These are phyloP conservation scores for Nycticorax nycticorax DNA, from an alignment of 2,113 vertebrate genomes.

Conservation along the genomic window DNA sequence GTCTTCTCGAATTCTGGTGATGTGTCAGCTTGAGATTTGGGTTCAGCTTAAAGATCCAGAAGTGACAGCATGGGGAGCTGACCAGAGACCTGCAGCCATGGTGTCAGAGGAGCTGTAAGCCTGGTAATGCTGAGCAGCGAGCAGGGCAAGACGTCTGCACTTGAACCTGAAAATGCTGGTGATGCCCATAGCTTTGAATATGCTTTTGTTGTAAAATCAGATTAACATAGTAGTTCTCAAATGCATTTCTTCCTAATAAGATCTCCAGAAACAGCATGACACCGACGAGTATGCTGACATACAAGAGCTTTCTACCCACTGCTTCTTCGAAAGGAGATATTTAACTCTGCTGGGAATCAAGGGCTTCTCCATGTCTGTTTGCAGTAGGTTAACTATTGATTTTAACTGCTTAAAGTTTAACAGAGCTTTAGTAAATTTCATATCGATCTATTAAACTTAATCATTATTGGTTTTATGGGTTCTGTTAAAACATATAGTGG, in stretches of 20 bases:
- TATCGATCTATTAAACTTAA: slow-evolving; percentile 17
- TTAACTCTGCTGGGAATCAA: background rate
- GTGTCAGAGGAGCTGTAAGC: rapidly evolving
- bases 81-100: background rate
- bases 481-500: background rate
- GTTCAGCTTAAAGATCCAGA: background rate
- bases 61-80: rapidly evolving
- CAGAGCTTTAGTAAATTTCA: slow-evolving; percentile 13
- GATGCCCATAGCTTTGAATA: background rate
- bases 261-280: background rate
- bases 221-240: background rate
- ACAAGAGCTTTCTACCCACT: background rate
- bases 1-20: background rate
- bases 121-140: rapidly evolving
- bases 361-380: background rate
- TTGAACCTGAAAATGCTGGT: background rate
- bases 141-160: rapidly evolving
- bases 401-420: slow-evolving; percentile 38
- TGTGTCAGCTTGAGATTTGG: background rate
- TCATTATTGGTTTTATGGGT: slow-evolving; percentile 13
- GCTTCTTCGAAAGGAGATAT: background rate
- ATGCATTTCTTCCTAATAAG: background rate
- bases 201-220: background rate
- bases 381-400: slow-evolving; percentile 41
- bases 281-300: background rate